Evolutionary conservation across 2,888 invertebrate genomes (phyloP).

Genomic region (Panopea generosa): DNA sequence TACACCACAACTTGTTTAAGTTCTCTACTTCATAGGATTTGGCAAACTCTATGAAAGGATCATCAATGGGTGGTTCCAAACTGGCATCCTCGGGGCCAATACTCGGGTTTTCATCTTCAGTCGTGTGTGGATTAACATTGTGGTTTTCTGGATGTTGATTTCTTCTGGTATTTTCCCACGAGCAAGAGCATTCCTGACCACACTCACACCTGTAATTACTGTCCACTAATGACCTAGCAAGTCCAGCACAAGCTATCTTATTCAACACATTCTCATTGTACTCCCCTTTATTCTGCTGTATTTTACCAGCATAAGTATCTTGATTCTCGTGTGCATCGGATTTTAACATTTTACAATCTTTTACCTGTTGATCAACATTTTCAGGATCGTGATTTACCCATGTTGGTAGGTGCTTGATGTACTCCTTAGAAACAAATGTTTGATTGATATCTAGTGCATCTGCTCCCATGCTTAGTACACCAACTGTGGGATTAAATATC

Average conservation of each 20-base stretch:
- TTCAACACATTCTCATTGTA: too few species aligned
- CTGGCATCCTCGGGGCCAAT: slow-evolving; percentile 19
- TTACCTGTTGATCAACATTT: too few species aligned
- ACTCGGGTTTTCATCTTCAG: background rate
- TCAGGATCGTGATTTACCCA: slow-evolving; percentile 82
- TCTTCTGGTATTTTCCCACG: slow-evolving; percentile 2
- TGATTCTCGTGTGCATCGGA: too few species aligned
- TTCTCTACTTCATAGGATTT: slow-evolving; percentile 21
- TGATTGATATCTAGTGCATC: slow-evolving; percentile 74
- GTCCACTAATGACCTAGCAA: slow-evolving; percentile 21
- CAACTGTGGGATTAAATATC: slow-evolving; percentile 80
- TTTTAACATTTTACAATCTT: too few species aligned
- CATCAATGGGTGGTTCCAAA: slow-evolving; percentile 18
- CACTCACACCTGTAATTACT: slow-evolving; percentile 37
- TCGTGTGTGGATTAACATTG: background rate
- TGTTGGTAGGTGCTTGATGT: slow-evolving; percentile 86
- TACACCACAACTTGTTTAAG: slow-evolving; percentile 16
- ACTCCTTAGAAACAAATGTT: slow-evolving; percentile 85
- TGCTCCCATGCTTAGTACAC: slow-evolving; percentile 19
- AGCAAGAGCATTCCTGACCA: slow-evolving; percentile 11
- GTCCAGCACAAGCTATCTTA: too few species aligned
- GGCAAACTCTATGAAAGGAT: slow-evolving; percentile 25
- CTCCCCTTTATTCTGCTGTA: too few species aligned
- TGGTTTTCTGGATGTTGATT: background rate
- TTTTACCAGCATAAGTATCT: too few species aligned